A percentile compares a stretch with the other conserved stretches of the same genome.
Conservation (phyloP, 2,113 vertebrate genomes). For the Grammomys surdaster region DNA sequence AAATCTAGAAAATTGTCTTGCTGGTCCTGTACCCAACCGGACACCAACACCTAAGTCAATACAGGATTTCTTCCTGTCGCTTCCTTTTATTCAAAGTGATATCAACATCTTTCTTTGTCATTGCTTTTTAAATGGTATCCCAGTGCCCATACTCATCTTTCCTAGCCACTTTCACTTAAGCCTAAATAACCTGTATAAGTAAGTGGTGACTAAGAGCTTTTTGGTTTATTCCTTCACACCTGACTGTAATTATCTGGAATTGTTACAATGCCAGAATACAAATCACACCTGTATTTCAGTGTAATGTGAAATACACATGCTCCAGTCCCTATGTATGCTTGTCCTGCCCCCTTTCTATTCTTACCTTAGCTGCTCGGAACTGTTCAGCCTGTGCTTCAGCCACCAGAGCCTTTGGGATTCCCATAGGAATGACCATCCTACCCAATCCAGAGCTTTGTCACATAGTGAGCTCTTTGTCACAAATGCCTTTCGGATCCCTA, state of each 20-base stretch:
- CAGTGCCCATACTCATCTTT: neutral
- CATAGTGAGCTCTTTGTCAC: neutral
- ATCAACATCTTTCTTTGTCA: neutral
- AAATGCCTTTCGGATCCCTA: rapidly evolving
- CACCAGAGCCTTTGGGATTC: neutral
- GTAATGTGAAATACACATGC: neutral
- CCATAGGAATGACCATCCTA: neutral
- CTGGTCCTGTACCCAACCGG: neutral
- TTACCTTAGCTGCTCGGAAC: neutral
- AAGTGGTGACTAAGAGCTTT: neutral
- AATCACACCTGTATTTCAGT: neutral
- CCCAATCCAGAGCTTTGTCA: neutral
- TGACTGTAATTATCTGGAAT: neutral
- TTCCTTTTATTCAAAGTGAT: neutral
- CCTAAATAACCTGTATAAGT: neutral
- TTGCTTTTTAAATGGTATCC: neutral
- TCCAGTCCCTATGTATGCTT: neutral
- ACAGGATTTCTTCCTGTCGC: neutral
- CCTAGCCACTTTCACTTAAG: neutral
- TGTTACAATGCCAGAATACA: neutral
- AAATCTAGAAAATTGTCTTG: neutral
- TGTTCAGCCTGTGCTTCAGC: neutral
- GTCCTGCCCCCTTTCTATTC: neutral
- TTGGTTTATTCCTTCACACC: neutral
- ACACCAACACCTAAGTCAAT: neutral